Evolutionary conservation across 2,113 vertebrate genomes (phyloP), one percentile per base, ranked within the genome.

Genomic region (Ctenomys sociabilis): DNA sequence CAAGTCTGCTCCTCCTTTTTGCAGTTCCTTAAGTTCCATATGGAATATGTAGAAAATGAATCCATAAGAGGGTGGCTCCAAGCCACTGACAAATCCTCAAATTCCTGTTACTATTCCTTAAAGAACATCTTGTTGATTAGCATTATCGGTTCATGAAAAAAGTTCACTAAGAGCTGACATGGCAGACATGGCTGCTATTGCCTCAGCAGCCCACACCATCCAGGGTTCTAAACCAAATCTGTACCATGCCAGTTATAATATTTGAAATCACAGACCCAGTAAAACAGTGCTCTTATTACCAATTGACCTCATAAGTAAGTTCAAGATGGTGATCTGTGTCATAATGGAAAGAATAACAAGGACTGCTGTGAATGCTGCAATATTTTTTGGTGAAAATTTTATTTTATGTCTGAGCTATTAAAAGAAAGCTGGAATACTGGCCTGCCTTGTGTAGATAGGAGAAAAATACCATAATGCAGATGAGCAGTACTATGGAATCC

Each of bases 41-140:
- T 99, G 99, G 96, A 99, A 99, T 86, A 99, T 99, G 95, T 99
- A 99, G 98, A 99, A 99, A 98, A 99, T 99, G 95, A 99, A 99
- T 9, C 99, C 99, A 95, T 99, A 99, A 26, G 99, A 99, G 0
- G 99, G 99, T 24, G 99, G 99, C 78, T 99, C 99, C 89, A 99
- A 98, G 35, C 99, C 99, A 68, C 99, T 99, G 95, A 99, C 99
- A 35, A 99, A 88, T 12, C 99, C 99, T 84, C 99, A 98, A 82
- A 99, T 99, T 70, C 99, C 99, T 40, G 99, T 99, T 97, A 99
- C 98, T 99, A 99, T 99, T 30, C 99, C 99, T 97, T 99, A 99
- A 85, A 99, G 99, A 40, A 99, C 99, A 94, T 99, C 99, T 95
- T 99, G 99, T 77, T 99, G 99, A 95, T 99, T 99, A 19, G 99